phyloP scores from a whole-genome alignment of 2,113 vertebrate genomes.

The Colaptes auratus region DNA sequence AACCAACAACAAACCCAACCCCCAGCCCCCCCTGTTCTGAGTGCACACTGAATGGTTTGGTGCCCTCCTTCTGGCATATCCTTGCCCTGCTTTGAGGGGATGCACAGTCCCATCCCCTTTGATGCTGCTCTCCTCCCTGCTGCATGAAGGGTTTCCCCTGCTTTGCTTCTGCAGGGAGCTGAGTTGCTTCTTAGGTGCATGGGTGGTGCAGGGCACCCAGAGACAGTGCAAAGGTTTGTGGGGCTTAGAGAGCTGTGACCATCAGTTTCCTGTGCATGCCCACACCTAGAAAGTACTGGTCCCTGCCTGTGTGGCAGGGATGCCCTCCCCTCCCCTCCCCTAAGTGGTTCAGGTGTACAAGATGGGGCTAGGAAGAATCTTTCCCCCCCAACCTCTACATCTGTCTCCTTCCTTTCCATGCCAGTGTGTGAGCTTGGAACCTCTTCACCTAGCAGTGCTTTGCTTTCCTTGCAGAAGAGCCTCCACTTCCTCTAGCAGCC shows the following conservation, averaged over 20 bases:
- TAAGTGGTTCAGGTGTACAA: not conserved
- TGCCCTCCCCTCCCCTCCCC: not conserved
- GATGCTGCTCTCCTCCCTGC: not conserved
- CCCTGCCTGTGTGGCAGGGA: not conserved
- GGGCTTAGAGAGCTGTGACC: not conserved
- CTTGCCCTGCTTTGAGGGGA: not conserved
- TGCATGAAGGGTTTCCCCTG: not conserved
- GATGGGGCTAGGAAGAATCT: not conserved
- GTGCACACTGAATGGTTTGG: not conserved
- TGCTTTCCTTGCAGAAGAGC: not conserved
- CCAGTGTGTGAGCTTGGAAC: not conserved
- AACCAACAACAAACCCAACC: no score
- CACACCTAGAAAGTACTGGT: not conserved
- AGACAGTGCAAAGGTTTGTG: not conserved
- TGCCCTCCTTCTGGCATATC: not conserved
- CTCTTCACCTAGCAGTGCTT: not conserved
- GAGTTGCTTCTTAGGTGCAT: not conserved
- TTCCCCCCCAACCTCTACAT: rapidly evolving
- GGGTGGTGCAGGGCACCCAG: not conserved
- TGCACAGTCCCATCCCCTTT: not conserved
- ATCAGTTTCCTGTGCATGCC: not conserved
- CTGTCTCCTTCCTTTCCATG: not conserved
- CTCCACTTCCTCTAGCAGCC: not conserved
- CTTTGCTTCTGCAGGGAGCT: not conserved
- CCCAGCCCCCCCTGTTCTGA: not conserved